Base-by-base conservation (phyloP, 2,797 vertebrate genomes). In the Alcedo quadribrachys region DNA sequence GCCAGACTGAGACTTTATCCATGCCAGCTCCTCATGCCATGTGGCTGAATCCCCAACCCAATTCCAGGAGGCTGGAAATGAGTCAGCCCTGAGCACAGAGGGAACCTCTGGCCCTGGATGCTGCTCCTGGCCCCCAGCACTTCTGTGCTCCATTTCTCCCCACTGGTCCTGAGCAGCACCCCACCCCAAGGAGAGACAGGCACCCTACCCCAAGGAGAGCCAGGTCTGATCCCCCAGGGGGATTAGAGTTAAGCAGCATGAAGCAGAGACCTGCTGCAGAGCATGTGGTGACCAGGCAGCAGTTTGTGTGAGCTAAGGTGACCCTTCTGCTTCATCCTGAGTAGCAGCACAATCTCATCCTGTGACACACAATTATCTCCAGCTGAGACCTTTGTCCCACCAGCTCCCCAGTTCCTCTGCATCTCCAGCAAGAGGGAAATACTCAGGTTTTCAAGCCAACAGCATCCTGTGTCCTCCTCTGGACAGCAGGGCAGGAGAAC, bases 271-370 rank as follows among this genome's bases (percentile, higher is more conserved):
- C 45, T 21, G 35, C 24, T n/a, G 60, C 12, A 11, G 30, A 53
- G 42, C 6, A 0, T 45, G 35, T 18, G 43, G 54, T 11, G 25
- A 40, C 8, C 20, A 53, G 46, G 0, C 0, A 17, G 40, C 54
- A 20, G 18, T 8, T n/a, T 2, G 0, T 12, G 27, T 35, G 24
- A 81, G 74, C 46, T 48, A 48, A 40, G 79, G 79, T 81, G 57
- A 87, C 66, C 51, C 51, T 65, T 57, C 32, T 62, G 70, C 70
- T 84, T 42, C 2, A 2, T 35, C 75, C 78, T 32, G 19, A 81
- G 37, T 21, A 32, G 3, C 46, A 69, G 30, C 18, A 12, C 51
- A 57, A 77, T 3, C 5, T 3, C 54, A 71, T 32, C 24, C 42
- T 65, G 66, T 61, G 57, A 50, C 42, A 69, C 32, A 43, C 25